Base-by-base conservation (phyloP, 1,140 invertebrate species). In the Leptinotarsa texana region DNA sequence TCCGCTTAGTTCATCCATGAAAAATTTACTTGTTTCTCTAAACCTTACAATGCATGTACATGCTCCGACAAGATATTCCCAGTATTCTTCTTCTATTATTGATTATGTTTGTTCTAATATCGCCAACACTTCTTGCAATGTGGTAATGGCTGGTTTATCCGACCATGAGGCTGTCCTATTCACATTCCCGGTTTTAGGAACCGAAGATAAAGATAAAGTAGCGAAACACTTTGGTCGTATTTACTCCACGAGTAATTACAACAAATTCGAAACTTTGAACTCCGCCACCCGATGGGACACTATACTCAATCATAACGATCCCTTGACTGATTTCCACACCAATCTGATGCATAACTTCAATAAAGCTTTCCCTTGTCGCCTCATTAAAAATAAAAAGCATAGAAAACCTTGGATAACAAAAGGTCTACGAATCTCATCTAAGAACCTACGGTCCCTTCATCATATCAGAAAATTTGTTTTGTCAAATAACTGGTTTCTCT, bases 111-210 rank as follows among this genome's bases (percentile, higher is more conserved):
- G 17, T 51, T 27, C 24, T 27, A n/a, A 51, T 51, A n/a, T 51
- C 49, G 17, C 49, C 17, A n/a, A 13, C 17, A 51, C 17, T n/a
- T 51, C 49, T 51, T 51, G 49, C 49, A 51, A 51, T n/a, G 49
- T 13, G 13, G 49, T 51, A 27, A 27, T 27, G 24, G 24, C 24
- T 51, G 49, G 17, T 51, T 51, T 51, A 15, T 51, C 24, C 24
- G 24, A 51, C 17, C 17, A 51, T 51, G 49, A n/a, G 49, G 49
- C 13, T 15, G 17, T 51, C 49, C 49, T 51, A n/a, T 51, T 27
- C 24, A 51, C 49, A 51, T 51, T 51, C 49, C 49, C 49, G 49
- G 49, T 51, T 51, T 51, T 51, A 51, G 49, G 49, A 51, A n/a
- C 24, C 24, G 24, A 27, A 51, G 49, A 51, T 51, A 51, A 51